Evolutionary conservation across 92 coral and sea anemone species (phyloP), one percentile per base, ranked within the genome.

Genomic region (Siderastrea radians): DNA sequence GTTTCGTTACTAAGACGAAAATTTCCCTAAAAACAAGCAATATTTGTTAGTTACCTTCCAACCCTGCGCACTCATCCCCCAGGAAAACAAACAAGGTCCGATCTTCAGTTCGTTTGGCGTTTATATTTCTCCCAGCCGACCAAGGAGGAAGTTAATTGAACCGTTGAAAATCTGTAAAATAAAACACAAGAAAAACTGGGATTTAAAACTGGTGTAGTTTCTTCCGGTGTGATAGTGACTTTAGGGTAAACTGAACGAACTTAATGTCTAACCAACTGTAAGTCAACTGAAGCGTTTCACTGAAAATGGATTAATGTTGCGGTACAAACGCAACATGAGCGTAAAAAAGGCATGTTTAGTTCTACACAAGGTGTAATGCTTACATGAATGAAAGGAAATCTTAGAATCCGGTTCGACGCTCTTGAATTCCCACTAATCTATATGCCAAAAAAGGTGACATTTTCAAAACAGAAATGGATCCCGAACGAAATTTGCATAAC

Each of bases 401-500:
- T n/a, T 17, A 55, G 49, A 19, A 79, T 79, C 84, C 84, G 84
- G 84, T 79, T 66, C 19, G 47, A 79, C 63, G 77, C 54, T 3
- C n/a, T 12, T 26, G 12, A 49, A 45, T 83, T 73, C 43, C 79
- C 64, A 61, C 49, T 83, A 73, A 83, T 83, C 69, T 26, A 48
- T 72, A 72, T 72, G 80, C 87, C 72, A 72, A 74, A 6, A 72
- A 59, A 49, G 14, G 49, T 83, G 87, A 73, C 80, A 73, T 74
- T 49, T 60, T 26, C 49, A 11, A 65, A 72, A 74, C 11, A 53
- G 50, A 57, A 57, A 72, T 68, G 73, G n/a, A 83, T 45, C 3
- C 43, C 11, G 49, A 54, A 26, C 51, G 6, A 49, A 54, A 83
- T 83, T 83, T 83, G 80, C 87, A 83, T 83, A 83, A 83, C 87